Evolutionary conservation across 2,113 vertebrate genomes (phyloP).

Genomic region (Cyanistes caeruleus): DNA sequence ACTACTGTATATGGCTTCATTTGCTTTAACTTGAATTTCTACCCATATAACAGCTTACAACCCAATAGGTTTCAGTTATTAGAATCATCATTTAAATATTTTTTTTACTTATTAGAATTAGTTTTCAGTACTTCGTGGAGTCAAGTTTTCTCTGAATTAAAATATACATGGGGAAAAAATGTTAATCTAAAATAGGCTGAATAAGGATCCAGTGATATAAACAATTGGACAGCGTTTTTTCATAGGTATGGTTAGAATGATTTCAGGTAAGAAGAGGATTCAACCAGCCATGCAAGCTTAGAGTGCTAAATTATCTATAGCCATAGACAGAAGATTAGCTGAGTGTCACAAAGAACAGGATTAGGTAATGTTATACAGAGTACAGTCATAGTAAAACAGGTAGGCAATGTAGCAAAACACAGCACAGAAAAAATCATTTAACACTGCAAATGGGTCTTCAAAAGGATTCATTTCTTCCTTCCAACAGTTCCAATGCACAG

Average conservation of each 20-base stretch:
- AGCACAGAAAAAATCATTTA: background rate
- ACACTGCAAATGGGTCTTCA: background rate
- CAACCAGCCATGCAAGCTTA: background rate
- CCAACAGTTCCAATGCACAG: background rate
- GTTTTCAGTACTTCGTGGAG: background rate
- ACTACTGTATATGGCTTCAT: background rate
- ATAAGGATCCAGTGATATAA: background rate
- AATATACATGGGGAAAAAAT: background rate
- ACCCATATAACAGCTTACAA: background rate
- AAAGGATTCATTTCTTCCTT: background rate
- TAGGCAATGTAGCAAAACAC: background rate
- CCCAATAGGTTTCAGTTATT: background rate
- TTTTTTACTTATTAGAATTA: background rate
- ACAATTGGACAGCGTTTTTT: background rate
- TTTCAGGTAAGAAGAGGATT: background rate
- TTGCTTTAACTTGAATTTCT: background rate
- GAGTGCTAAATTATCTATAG: background rate
- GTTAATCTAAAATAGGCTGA: background rate
- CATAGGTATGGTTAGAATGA: background rate
- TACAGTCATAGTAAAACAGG: background rate
- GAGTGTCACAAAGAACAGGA: background rate
- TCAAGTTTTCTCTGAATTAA: background rate
- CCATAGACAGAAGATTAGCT: background rate
- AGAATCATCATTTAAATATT: background rate
- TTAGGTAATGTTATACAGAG: background rate